phyloP scores from a whole-genome alignment of 2,113 vertebrate genomes.

The Podarcis muralis region DNA sequence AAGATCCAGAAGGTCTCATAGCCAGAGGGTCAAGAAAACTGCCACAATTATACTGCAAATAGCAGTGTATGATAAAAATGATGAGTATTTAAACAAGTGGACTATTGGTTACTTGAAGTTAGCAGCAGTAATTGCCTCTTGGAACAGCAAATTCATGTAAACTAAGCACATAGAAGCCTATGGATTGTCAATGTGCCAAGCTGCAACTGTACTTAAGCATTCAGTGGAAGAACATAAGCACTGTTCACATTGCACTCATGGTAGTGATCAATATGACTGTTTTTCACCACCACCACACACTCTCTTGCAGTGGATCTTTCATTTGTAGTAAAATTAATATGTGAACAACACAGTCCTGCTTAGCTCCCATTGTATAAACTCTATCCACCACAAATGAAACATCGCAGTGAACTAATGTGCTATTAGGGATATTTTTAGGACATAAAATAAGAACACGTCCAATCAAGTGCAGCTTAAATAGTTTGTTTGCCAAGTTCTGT shows the following conservation, averaged over 20 bases:
- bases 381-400: neutral
- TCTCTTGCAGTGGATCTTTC: neutral
- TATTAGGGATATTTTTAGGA: constrained; percentile 1
- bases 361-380: neutral
- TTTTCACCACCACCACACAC: neutral
- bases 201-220: neutral
- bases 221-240: neutral
- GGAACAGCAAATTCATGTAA: neutral
- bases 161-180: neutral
- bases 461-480: constrained; percentile 13
- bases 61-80: neutral
- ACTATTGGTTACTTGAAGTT: neutral
- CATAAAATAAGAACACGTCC: constrained; percentile 36
- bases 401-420: neutral
- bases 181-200: neutral
- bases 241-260: neutral
- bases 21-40: neutral
- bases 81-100: neutral
- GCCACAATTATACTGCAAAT: neutral
- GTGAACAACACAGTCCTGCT: neutral
- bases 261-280: neutral
- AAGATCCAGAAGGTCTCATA: neutral
- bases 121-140: neutral
- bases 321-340: neutral
- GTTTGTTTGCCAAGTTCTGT: constrained; percentile 14